Base-by-base conservation (phyloP, 2,888 invertebrate species). In the Napeogenes inachia region DNA sequence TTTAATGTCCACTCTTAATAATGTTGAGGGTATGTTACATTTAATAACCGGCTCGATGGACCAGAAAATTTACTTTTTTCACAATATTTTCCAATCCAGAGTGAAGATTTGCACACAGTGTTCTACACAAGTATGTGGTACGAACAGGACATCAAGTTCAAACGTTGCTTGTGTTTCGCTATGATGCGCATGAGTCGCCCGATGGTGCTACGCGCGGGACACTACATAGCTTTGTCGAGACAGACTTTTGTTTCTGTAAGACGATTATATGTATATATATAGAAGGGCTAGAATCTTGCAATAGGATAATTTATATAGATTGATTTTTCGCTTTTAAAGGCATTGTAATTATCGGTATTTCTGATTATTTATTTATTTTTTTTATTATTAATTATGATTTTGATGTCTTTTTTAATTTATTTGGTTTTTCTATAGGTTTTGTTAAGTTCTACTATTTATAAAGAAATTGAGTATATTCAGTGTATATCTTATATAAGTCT, bases 81-180 rank as follows among this genome's bases (percentile, higher is more conserved):
- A 13, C 38, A 35, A 47, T 35, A 59, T 57, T 77, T 63, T 12
- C 35, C 6, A 45, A 62, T 58, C 3, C 57, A 89, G 89, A 88
- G 84, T 60, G 85, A 82, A 67, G 79, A 85, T 5, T 76, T 93
- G 1, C 84, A 84, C 54, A 79, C 84, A 12, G 90, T 90, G 0
- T 75, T 92, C 65, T 92, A 92, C 68, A 75, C 84, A 45, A 90
- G 92, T 70, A 74, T 80, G 6, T 93, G 93, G 93, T 84, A 89
- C 57, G 87, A 91, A 8, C 91, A 93, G 70, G 78, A 84, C 56
- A 65, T 80, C 0, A 75, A 73, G 60, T 92, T 92, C 71, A 84
- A 84, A 66, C 84, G 82, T 1, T 79, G 80, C 4, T 66, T 93
- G 13, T 70, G 81, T 42, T 85, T 93, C 64, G 85, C 89, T 0